phyloP scores from a whole-genome alignment of 1,140 invertebrate species.

The Bicyclus anynana region DNA sequence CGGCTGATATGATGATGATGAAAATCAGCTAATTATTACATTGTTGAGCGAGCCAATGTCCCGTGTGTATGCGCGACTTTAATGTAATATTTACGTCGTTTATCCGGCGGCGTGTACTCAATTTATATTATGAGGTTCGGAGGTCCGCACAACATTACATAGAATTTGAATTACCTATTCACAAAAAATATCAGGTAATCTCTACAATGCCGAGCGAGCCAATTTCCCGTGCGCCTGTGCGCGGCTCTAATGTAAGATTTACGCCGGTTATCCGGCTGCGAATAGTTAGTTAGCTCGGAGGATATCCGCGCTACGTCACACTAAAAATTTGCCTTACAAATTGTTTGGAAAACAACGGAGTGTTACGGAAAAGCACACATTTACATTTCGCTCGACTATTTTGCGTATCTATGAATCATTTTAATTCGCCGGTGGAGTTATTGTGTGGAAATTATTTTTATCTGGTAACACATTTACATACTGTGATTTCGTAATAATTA shows the following conservation, averaged over 20 bases:
- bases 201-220: no score
- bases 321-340: conserved; percentile 57
- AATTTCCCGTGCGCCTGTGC: conserved; percentile 31
- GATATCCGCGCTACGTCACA: conserved; percentile 55
- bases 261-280: conserved; percentile 57
- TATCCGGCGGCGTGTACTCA: conserved; percentile 53
- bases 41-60: background rate
- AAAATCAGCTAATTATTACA: no score
- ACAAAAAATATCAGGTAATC: no score
- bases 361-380: conserved; percentile 25
- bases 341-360: conserved; percentile 31
- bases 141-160: conserved; percentile 55
- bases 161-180: conserved; percentile 53
- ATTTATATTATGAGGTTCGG: no score
- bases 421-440: no score
- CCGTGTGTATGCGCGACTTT: conserved; percentile 37
- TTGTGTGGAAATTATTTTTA: no score
- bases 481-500: no score
- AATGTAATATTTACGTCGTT: conserved; percentile 67
- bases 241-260: conserved; percentile 60
- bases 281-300: conserved; percentile 45
- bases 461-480: no score
- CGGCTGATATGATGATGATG: no score
- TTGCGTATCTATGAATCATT: background rate
- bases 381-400: conserved; percentile 20